Percentiles rank a stretch among this genome's conserved stretches.
Conservation (phyloP, 2,113 vertebrate genomes). For the Campylomormyrus tamandua region DNA sequence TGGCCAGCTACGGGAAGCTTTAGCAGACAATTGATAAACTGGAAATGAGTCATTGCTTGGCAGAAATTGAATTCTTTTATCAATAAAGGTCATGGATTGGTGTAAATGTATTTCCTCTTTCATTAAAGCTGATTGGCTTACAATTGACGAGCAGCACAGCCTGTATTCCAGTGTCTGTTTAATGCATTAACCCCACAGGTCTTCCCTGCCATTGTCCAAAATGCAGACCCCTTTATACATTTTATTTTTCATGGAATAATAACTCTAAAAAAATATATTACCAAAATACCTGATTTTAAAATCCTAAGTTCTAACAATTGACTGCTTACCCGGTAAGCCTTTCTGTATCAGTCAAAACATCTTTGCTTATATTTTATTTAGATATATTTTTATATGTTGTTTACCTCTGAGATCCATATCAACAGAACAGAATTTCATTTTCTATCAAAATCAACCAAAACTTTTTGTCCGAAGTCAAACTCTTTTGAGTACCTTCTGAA, state of each 20-base stretch:
- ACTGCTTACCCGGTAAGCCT: background rate
- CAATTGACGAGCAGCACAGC: background rate
- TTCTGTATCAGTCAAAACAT: background rate
- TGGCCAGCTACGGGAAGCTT: background rate
- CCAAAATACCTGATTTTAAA: background rate
- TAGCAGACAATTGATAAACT: background rate
- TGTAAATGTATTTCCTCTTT: background rate
- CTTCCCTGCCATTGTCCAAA: background rate
- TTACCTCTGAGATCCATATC: background rate
- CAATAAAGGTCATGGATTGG: background rate
- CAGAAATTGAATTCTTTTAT: slow-evolving; percentile 5
- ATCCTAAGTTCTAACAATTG: background rate
- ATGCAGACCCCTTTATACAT: background rate
- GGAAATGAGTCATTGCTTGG: background rate
- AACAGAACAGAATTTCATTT: background rate
- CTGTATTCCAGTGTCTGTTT: background rate
- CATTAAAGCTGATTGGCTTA: background rate
- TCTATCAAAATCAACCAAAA: background rate
- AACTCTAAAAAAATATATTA: background rate
- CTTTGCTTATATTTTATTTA: background rate
- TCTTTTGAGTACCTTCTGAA: background rate
- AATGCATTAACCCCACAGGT: background rate
- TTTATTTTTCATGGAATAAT: background rate
- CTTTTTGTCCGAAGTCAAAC: background rate
- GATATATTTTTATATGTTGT: background rate